Evolutionary conservation across 2,888 invertebrate species (phyloP), one percentile per base, ranked within the genome.

Genomic region (Catocala fraxini): DNA sequence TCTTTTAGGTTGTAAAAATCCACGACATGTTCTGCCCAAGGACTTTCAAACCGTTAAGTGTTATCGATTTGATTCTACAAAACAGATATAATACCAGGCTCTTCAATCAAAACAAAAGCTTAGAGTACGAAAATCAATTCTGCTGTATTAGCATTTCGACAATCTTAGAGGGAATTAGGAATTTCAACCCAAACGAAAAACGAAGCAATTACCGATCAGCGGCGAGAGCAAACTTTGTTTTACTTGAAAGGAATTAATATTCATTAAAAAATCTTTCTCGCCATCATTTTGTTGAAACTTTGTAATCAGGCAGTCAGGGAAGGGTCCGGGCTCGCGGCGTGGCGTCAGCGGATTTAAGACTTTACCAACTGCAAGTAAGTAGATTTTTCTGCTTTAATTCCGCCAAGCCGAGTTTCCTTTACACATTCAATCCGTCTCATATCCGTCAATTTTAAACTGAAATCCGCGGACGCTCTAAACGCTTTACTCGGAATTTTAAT

Each of bases 201-300:
- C 85, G 87, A 85, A 87, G 88, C 89, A 90, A 91, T 92, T 91
- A 90, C 89, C 85, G 85, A 90, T 90, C 88, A 88, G 82, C 85
- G 85, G 84, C 82, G 82, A 87, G 83, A 87, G 82, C 84, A 90
- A 93, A 92, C 88, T 93, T 93, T 93, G 90, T 91, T 91, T 89
- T 88, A 89, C 89, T 90, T 85, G 85, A 83, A 85, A 84, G 85
- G 89, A 91, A 93, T 93, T 93, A 93, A 93, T 93, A 93, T 93
- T 92, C 94, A 93, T 93, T 93, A 92, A 92, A 93, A 92, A 92
- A 91, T 91, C 89, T 90, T 89, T 88, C 88, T 83, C 88, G 86
- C 81, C 87, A 87, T 90, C 89, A 89, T 90, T 91, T 88, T 84
- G 88, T 84, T 87, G 86, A 89, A 93, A 93, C 90, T 93, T 93